Evolutionary conservation across 2,888 invertebrate species (phyloP), one percentile per base, ranked within the genome.

Genomic region (Scaptomyza caliginosa): DNA sequence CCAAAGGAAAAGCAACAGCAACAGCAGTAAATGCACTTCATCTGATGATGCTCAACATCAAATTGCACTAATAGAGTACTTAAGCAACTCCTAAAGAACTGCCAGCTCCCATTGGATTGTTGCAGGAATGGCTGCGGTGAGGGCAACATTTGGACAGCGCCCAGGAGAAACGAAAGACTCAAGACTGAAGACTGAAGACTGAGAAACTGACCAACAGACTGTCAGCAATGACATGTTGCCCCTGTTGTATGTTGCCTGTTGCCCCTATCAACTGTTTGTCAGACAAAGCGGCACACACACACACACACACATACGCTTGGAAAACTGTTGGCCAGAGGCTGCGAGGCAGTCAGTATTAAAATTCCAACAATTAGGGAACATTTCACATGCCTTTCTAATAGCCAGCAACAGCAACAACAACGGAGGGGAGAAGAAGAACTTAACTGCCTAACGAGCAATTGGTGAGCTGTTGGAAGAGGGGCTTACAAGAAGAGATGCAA

Each of bases 341-440:
- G 55, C 43, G 8, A 30, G 70, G 69, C 39, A 38, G 62, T 38
- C 54, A 85, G 81, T 81, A 84, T 88, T 82, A 85, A 81, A 85
- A 86, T 86, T 86, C 86, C 88, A 79, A 87, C 86, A 86, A 86
- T 86, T 86, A 86, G 88, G 88, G 76, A 86, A 87, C 88, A 88
- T 87, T 88, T 88, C 79, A 76, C 80, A 87, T 87, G 80, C 85
- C 83, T 85, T 87, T 88, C 88, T 86, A 86, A 86, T 86, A 78
- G 81, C 88, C 86, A 85, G 72, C 74, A 82, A 74, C 74, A 81
- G 65, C 82, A 69, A n/a, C 30, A 30, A n/a, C 30, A 30, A 7
- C 28, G 5, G n/a, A n/a, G 4, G 5, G 24, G 6, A 3, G 13
- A 32, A 32, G 32, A 4, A 32, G 54, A 81, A 66, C 68, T 54